These are phyloP conservation scores for Diadumene lineata DNA, from an alignment of 92 coral and sea anemone genomes.

Conservation along the genomic window DNA sequence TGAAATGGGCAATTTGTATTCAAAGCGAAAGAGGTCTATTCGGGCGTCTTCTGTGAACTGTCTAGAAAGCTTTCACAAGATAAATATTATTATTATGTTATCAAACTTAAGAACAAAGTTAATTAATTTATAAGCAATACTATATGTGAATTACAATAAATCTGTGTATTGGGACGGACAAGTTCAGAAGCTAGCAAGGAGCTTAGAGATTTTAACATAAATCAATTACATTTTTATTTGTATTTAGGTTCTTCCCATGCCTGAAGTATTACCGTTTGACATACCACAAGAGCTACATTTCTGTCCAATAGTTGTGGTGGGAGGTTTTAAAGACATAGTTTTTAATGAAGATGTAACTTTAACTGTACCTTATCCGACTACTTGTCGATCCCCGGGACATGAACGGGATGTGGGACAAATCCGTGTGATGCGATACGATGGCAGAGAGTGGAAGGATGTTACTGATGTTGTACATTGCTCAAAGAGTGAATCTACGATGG, in stretches of 20 bases:
- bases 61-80: no score
- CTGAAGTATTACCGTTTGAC: neutral
- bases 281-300: neutral
- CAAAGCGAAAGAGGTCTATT: no score
- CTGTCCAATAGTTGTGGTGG: constrained; percentile 18
- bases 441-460: constrained; percentile 9
- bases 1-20: no score
- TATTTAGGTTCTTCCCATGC: neutral
- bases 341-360: neutral
- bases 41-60: no score
- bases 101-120: no score
- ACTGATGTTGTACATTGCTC: neutral
- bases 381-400: neutral
- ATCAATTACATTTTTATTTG: neutral
- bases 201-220: no score
- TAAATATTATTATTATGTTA: no score
- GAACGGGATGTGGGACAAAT: constrained; percentile 1
- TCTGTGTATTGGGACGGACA: no score
- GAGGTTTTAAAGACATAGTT: constrained; percentile 6
- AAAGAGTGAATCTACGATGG: neutral
- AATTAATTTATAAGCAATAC: no score
- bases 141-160: no score
- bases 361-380: constrained; percentile 14
- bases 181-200: no score
- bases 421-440: neutral